A percentile compares a stretch with the other conserved stretches of the same genome.
These are phyloP conservation scores for Pampus argenteus DNA, from an alignment of 2,797 vertebrate species.

Conservation along the genomic window DNA sequence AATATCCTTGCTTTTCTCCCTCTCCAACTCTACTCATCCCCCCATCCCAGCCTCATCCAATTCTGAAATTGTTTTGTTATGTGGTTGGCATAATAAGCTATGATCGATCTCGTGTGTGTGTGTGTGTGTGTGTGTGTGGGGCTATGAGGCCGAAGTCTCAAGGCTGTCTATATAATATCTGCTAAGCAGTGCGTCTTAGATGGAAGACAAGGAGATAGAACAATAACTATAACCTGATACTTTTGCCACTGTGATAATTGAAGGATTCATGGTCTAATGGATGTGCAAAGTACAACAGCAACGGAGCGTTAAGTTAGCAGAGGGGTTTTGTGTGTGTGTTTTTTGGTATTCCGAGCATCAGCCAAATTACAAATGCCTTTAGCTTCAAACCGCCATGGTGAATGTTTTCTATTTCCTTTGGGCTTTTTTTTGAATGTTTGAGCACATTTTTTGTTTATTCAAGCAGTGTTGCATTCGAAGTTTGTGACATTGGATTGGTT, in stretches of 20 bases:
- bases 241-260: slow-evolving; percentile 55
- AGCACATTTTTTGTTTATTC: slow-evolving; percentile 75
- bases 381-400: slow-evolving; percentile 53
- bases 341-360: slow-evolving; percentile 55
- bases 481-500: slow-evolving; percentile 78
- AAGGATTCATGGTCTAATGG: slow-evolving; percentile 65
- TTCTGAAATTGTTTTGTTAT: slow-evolving; percentile 80
- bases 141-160: slow-evolving; percentile 33
- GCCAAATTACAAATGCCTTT: slow-evolving; percentile 55
- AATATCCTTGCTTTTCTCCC: slow-evolving; percentile 55
- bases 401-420: slow-evolving; percentile 64
- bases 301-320: slow-evolving; percentile 41
- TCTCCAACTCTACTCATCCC: slow-evolving; percentile 28
- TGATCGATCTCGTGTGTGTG: slow-evolving; percentile 66
- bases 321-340: not conserved
- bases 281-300: slow-evolving; percentile 38
- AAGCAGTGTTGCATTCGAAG: slow-evolving; percentile 63
- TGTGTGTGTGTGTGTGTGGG: slow-evolving; percentile 27
- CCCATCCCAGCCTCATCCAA: slow-evolving; percentile 54
- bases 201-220: slow-evolving; percentile 54
- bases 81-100: slow-evolving; percentile 75
- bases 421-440: slow-evolving; percentile 66
- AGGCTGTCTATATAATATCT: slow-evolving; percentile 63
- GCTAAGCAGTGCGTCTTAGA: slow-evolving; percentile 63
- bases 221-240: slow-evolving; percentile 63